phyloP scores from a whole-genome alignment of 2,113 vertebrate species.

The Thamnophis sirtalis region DNA sequence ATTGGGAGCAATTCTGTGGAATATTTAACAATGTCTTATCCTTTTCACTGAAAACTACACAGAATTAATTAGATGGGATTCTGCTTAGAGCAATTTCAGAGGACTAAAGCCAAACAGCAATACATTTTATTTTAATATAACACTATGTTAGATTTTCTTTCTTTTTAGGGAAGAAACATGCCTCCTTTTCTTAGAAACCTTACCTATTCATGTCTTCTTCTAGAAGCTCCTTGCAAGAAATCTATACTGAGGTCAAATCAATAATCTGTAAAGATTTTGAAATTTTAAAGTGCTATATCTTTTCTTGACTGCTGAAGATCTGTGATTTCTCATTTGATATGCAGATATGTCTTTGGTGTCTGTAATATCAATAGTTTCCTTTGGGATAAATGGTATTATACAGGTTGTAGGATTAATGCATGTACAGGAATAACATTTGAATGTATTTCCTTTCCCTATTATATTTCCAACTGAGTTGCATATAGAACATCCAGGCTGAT shows the following conservation, averaged over 20 bases:
- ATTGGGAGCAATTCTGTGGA: not conserved
- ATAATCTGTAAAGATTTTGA: not conserved
- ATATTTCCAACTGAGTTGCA: not conserved
- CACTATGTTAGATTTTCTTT: not conserved
- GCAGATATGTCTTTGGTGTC: not conserved
- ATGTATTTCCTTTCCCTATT: not conserved
- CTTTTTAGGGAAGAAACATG: not conserved
- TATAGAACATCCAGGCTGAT: not conserved
- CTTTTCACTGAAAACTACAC: not conserved
- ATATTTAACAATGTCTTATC: not conserved
- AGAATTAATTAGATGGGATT: not conserved
- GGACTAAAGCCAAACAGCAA: not conserved
- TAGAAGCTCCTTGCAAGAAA: not conserved
- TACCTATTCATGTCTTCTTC: not conserved
- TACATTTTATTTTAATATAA: not conserved
- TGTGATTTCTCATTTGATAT: not conserved
- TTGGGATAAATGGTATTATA: not conserved
- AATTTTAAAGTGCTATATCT: not conserved
- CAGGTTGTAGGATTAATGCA: not conserved
- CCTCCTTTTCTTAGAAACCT: not conserved
- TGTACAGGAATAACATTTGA: not conserved
- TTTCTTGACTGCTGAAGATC: not conserved
- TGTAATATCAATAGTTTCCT: not conserved
- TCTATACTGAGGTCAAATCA: not conserved
- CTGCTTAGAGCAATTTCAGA: not conserved